Evolutionary conservation across 2,888 invertebrate species (phyloP), one percentile per base, ranked within the genome.

Genomic region (Ophion obscuratus): DNA sequence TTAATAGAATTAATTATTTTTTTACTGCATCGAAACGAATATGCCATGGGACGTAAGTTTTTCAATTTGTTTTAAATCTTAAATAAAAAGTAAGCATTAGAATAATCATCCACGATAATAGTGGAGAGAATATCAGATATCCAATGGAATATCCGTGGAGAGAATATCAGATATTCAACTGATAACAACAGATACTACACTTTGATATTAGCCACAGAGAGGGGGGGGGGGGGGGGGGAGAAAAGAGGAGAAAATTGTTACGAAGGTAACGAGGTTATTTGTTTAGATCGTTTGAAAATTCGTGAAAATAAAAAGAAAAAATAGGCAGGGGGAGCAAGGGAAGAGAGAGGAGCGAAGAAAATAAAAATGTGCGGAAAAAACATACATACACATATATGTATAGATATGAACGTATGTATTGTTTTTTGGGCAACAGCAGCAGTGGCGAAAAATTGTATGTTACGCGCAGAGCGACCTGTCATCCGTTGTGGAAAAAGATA

Each of bases 221-320:
- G n/a, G n/a, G n/a, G n/a, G n/a, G n/a, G n/a, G 27, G 5, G 36
- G 6, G 67, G 10, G 57, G 0, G 24, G 17, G 75, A 24, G 62
- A 44, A 17, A 68, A 67, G 61, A n/a, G 10, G 47, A 47, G 57
- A 66, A 27, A 71, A 53, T 5, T 17, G 40, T 7, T 17, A 40
- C 9, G 62, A 62, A 0, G 31, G 5, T 17, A 40, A 57, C 57
- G n/a, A 70, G 73, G 74, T 81, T 61, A 68, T 86, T 74, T 66
- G 67, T 70, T 77, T 67, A 62, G 66, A 83, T 73, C 73, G 67
- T 75, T 64, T 64, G 14, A 44, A 83, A 83, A 85, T 85, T 82
- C 61, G 11, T 61, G 27, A 81, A 61, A 81, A 75, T 20, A 31
- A 80, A 77, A 61, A 20, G 44, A 73, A 62, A 47, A 53, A 62